phyloP scores from a whole-genome alignment of 30 jellyfish, hydroid and myxozoan genomes.

The Aurelia sp. region DNA sequence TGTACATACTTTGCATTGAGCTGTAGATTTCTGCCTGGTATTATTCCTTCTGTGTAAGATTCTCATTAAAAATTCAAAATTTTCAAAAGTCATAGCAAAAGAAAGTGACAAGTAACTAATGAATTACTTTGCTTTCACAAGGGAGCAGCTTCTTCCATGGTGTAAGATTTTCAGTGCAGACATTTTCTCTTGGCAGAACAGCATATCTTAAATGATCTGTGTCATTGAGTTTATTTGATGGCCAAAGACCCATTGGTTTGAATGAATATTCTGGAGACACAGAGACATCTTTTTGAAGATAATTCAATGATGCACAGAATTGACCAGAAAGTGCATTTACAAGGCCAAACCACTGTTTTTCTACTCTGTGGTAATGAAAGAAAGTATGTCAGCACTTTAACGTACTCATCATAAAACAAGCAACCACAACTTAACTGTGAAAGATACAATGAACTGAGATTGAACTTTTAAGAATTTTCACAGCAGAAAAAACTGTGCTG shows the following conservation, averaged over 20 bases:
- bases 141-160: slow-evolving; percentile 98
- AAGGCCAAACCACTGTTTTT: slow-evolving; percentile 83
- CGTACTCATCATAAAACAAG: too few species aligned
- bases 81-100: not conserved
- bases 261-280: slow-evolving; percentile 75
- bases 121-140: slow-evolving; percentile 80
- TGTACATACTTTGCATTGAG: too few species aligned
- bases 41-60: too few species aligned
- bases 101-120: not conserved
- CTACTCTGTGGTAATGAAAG: slow-evolving; percentile 62
- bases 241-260: slow-evolving; percentile 95
- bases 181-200: slow-evolving; percentile 84
- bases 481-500: too few species aligned
- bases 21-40: too few species aligned
- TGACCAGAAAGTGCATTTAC: slow-evolving; percentile 97
- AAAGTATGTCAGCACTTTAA: too few species aligned
- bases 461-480: too few species aligned
- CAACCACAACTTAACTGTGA: too few species aligned
- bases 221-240: slow-evolving; percentile 23
- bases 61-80: too few species aligned
- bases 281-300: slow-evolving; percentile 72
- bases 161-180: slow-evolving; percentile 96
- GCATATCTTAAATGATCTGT: slow-evolving; percentile 75
- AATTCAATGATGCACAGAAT: slow-evolving; percentile 93
- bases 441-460: too few species aligned